Percentiles rank a stretch among this genome's conserved stretches.
These are phyloP conservation scores for Myotis daubentonii DNA, from an alignment of 2,797 vertebrate species.

Conservation along the genomic window DNA sequence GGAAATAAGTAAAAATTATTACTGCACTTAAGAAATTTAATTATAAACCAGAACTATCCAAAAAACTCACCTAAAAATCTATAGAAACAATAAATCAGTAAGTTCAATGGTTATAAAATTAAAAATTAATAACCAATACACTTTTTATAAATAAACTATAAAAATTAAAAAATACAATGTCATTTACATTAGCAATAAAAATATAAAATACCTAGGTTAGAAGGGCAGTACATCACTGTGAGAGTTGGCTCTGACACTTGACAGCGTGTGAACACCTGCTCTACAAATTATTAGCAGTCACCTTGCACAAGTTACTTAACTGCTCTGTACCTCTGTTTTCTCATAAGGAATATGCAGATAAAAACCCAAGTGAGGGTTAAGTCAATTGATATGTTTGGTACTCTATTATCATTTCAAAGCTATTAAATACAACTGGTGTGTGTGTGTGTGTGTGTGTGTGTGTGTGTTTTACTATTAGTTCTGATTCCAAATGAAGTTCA, in stretches of 20 bases:
- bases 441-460: neutral
- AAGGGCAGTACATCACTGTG: neutral
- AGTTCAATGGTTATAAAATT: neutral
- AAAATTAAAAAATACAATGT: neutral
- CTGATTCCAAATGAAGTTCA: conserved; percentile 30
- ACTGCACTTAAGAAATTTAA: neutral
- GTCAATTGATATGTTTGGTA: neutral
- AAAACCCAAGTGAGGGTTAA: neutral
- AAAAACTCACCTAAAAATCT: neutral
- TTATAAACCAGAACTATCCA: neutral
- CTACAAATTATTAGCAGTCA: neutral
- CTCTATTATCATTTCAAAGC: neutral
- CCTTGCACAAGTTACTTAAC: neutral
- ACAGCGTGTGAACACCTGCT: neutral
- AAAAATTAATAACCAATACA: neutral
- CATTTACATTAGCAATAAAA: neutral
- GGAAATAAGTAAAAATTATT: neutral
- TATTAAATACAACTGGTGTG: neutral
- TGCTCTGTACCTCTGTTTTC: neutral
- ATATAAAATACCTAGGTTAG: neutral
- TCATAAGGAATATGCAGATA: neutral
- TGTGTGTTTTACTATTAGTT: neutral
- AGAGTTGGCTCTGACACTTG: neutral
- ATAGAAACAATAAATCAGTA: conserved; percentile 7
- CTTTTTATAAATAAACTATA: neutral